phyloP scores from a whole-genome alignment of 2,888 invertebrate genomes.

The Aplocera efformata region DNA sequence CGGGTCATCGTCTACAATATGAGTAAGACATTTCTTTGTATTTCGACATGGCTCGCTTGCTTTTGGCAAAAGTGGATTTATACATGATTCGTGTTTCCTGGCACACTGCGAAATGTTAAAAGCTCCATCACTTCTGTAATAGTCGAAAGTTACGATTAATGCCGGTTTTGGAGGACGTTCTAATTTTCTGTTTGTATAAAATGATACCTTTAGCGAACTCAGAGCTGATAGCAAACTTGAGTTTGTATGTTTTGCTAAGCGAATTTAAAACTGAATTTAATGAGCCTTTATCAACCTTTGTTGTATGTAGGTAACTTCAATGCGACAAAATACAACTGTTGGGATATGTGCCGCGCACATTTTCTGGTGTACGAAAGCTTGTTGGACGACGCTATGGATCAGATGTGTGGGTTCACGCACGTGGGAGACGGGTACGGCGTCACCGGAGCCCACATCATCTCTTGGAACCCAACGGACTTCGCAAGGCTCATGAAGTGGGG shows the following conservation, averaged over 20 bases:
- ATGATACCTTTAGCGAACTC: too few relatives aligned
- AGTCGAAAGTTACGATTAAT: too few relatives aligned
- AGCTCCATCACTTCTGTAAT: conserved; percentile 5
- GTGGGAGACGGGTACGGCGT: conserved; percentile 84
- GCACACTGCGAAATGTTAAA: conserved; percentile 19
- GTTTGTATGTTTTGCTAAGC: too few relatives aligned
- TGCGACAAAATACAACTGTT: conserved; percentile 82
- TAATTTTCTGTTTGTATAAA: too few relatives aligned
- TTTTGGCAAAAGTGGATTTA: conserved; percentile 27
- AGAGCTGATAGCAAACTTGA: too few relatives aligned
- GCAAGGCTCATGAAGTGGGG: conserved; percentile 86
- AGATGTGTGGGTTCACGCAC: conserved; percentile 87
- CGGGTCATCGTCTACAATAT: conserved; percentile 85
- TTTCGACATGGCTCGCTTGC: conserved; percentile 16
- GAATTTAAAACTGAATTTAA: too few relatives aligned
- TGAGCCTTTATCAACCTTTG: background rate
- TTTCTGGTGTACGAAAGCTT: conserved; percentile 87
- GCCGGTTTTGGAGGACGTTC: too few relatives aligned
- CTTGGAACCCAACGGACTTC: conserved; percentile 88
- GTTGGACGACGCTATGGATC: conserved; percentile 87
- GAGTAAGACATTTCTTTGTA: conserved; percentile 64
- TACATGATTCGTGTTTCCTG: conserved; percentile 6
- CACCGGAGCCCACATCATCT: conserved; percentile 82
- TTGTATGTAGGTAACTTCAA: conserved; percentile 82
- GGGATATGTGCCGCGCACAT: conserved; percentile 86